Conservation (phyloP, 1,140 invertebrate species). For the Hormaphis cornu region DNA sequence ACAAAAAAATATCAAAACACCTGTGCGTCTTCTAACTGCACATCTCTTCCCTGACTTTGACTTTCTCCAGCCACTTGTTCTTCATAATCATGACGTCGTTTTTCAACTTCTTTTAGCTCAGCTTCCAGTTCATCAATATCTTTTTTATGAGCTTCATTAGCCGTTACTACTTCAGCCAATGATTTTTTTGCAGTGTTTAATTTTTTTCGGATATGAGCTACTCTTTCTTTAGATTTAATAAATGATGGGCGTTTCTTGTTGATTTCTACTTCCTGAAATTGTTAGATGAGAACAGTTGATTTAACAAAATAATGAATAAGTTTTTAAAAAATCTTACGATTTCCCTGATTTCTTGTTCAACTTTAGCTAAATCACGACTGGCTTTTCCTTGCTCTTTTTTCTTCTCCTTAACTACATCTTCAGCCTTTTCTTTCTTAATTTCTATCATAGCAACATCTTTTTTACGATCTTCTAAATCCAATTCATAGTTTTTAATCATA, state of each 20-base stretch:
- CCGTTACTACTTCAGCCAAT: constrained; percentile 78
- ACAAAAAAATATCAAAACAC: constrained; percentile 43
- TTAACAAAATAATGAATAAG: background rate
- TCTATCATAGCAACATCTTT: constrained; percentile 72
- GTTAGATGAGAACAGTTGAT: background rate
- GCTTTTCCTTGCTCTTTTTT: constrained; percentile 83
- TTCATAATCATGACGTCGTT: constrained; percentile 73
- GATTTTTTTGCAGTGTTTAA: constrained; percentile 84
- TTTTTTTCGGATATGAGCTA: constrained; percentile 93
- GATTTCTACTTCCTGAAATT: constrained; percentile 73
- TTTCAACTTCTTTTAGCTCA: constrained; percentile 76
- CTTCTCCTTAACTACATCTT: constrained; percentile 85
- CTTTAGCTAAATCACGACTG: constrained; percentile 78
- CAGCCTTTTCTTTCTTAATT: constrained; percentile 75
- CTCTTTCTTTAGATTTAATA: constrained; percentile 95
- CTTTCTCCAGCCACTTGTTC: constrained; percentile 72
- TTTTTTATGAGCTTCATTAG: constrained; percentile 83
- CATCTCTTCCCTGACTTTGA: constrained; percentile 74
- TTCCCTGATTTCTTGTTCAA: constrained; percentile 88
- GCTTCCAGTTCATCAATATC: constrained; percentile 77
- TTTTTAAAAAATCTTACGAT: constrained; percentile 50
- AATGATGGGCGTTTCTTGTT: constrained; percentile 89
- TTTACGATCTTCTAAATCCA: constrained; percentile 75
- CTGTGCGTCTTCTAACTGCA: constrained; percentile 88
- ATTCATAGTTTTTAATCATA: constrained; percentile 72